phyloP scores from a whole-genome alignment of 2,797 vertebrate genomes.

The Enteromius argenteus region DNA sequence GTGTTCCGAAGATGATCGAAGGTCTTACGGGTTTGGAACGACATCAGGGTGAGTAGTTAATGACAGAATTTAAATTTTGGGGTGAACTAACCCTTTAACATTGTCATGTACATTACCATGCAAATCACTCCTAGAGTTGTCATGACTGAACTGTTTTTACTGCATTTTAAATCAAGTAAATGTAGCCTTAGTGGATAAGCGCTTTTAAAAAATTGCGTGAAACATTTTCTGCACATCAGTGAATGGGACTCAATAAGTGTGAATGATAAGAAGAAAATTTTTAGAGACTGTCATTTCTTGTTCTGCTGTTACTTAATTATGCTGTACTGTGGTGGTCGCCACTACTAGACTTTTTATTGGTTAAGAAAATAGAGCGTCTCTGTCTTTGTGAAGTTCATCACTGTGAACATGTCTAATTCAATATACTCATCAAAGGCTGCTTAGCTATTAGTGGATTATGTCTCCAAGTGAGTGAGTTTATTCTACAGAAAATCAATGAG shows the following conservation, averaged over 20 bases:
- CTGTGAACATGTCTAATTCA: conserved; percentile 14
- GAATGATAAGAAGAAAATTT: background rate
- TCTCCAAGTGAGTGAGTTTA: conserved; percentile 40
- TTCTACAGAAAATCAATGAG: conserved; percentile 35
- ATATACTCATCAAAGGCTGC: conserved; percentile 16
- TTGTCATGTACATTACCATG: background rate
- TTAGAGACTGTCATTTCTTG: background rate
- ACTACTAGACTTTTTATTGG: conserved; percentile 22
- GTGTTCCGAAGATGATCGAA: too few relatives aligned
- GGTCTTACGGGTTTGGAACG: too few relatives aligned
- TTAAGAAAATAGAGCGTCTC: conserved; percentile 10
- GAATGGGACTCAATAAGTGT: background rate
- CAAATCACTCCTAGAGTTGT: too few relatives aligned
- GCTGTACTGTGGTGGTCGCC: conserved; percentile 6
- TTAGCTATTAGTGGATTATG: conserved; percentile 28
- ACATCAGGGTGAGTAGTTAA: too few relatives aligned
- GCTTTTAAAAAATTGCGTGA: background rate
- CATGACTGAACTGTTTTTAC: background rate
- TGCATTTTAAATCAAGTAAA: background rate
- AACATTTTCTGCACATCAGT: background rate
- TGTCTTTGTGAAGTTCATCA: conserved; percentile 36
- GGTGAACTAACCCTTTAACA: background rate
- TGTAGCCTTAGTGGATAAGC: background rate
- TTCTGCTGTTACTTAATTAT: conserved; percentile 25
- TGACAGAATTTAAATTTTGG: too few relatives aligned